Percentiles rank a stretch among this genome's conserved stretches.
phyloP scores from a whole-genome alignment of 2,888 invertebrate genomes.

The Tenodera sinensis region DNA sequence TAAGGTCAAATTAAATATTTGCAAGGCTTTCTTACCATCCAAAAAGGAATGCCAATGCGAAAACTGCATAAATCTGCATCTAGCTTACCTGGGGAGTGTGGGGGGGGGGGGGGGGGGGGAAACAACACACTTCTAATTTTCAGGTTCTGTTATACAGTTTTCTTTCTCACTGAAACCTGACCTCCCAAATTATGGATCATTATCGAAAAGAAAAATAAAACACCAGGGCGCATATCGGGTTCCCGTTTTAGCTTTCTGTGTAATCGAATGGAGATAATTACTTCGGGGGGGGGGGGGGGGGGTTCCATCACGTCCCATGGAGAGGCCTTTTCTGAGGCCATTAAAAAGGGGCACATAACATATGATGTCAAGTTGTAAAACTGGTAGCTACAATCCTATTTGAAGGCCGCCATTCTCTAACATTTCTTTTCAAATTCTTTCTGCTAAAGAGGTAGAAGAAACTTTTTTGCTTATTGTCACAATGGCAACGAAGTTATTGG shows the following conservation, averaged over 20 bases:
- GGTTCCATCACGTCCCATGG: not conserved
- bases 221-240: not conserved
- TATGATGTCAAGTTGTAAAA: not conserved
- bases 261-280: not conserved
- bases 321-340: not conserved
- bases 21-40: not conserved
- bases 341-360: not conserved
- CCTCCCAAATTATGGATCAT: not conserved
- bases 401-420: not conserved
- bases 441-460: not conserved
- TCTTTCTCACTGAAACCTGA: not conserved
- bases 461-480: not conserved
- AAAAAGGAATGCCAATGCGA: not conserved
- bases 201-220: not conserved
- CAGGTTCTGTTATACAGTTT: not conserved
- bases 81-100: not conserved
- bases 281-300: no score
- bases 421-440: not conserved
- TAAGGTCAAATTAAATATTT: no score
- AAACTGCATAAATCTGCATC: not conserved
- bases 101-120: not conserved
- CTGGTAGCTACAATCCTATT: no score
- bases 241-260: not conserved
- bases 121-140: not conserved
- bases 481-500: not conserved